Conservation (phyloP, 2,797 vertebrate species). For the Paguma larvata region DNA sequence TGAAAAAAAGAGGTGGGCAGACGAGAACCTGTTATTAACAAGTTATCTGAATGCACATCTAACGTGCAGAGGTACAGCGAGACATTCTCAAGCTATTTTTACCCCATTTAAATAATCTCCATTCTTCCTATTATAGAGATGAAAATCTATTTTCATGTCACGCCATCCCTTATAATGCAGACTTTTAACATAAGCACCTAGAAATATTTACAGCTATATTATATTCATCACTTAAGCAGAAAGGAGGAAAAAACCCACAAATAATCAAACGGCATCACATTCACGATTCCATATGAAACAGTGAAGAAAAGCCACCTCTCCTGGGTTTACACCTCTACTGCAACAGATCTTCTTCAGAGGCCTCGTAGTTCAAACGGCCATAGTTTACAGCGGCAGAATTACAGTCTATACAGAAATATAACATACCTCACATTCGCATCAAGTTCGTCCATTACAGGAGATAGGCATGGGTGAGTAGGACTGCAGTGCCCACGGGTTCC, state of each 20-base stretch:
- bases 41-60: not conserved
- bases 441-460: slow-evolving; percentile 92
- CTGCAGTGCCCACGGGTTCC: slow-evolving; percentile 87
- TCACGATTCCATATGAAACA: not conserved
- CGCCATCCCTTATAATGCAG: not conserved
- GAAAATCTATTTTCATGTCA: slow-evolving; percentile 33
- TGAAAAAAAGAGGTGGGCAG: not conserved
- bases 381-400: not conserved
- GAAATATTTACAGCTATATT: slow-evolving; percentile 2
- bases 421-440: slow-evolving; percentile 92
- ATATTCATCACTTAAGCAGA: slow-evolving; percentile 13
- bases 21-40: not conserved
- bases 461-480: slow-evolving; percentile 85
- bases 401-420: not conserved
- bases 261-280: not conserved
- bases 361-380: not conserved
- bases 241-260: not conserved
- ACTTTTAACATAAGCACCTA: not conserved
- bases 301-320: not conserved
- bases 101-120: not conserved
- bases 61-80: not conserved
- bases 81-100: slow-evolving; percentile 19
- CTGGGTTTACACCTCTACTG: not conserved
- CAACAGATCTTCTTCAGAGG: not conserved
- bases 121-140: slow-evolving; percentile 30